phyloP scores from a whole-genome alignment of 2,888 invertebrate species.

The Melieria crassipennis region DNA sequence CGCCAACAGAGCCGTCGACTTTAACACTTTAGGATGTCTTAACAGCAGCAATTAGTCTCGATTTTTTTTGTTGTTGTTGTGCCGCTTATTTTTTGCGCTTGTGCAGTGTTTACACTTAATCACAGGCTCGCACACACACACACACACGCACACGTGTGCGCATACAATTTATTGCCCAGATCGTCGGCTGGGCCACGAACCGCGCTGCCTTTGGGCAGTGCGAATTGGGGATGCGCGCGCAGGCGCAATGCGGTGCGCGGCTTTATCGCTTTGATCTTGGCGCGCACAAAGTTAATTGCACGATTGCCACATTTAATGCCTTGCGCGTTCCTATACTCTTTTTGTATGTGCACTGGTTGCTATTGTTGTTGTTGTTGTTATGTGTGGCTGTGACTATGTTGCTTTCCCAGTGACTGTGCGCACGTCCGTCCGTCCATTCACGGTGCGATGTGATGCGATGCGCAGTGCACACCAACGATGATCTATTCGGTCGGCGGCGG shows the following conservation, averaged over 20 bases:
- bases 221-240: background rate
- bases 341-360: conserved; percentile 41
- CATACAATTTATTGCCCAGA: conserved; percentile 32
- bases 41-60: conserved; percentile 29
- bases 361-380: conserved; percentile 37
- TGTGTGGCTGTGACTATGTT: conserved; percentile 28
- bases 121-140: background rate
- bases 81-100: background rate
- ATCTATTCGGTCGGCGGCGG: conserved; percentile 25
- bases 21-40: conserved; percentile 29
- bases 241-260: conserved; percentile 29
- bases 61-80: conserved; percentile 7
- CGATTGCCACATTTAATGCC: conserved; percentile 52
- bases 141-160: background rate
- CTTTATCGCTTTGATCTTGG: conserved; percentile 62
- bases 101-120: background rate
- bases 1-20: conserved; percentile 20
- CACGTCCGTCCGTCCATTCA: conserved; percentile 22
- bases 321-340: conserved; percentile 31
- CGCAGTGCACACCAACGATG: too few species aligned
- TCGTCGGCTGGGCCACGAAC: conserved; percentile 12
- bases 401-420: conserved; percentile 25
- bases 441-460: too few species aligned
- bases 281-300: conserved; percentile 61
- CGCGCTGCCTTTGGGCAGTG: conserved; percentile 7